Base-by-base conservation (phyloP, 2,113 vertebrate species). In the Zosterops hypoxanthus region DNA sequence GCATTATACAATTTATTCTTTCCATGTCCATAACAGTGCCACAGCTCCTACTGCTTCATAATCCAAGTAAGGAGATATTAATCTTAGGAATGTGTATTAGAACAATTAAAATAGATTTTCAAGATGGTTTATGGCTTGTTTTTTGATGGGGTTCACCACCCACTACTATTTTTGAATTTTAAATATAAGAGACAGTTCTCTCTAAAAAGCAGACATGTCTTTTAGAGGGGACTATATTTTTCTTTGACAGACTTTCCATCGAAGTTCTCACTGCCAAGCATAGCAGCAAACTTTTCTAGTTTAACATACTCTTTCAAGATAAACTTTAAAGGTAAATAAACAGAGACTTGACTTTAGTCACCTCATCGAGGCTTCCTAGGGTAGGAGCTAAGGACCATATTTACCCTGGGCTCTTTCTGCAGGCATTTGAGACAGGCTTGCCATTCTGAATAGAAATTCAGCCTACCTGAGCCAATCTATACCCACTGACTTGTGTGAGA, bases 1-100 rank as follows among this genome's bases (percentile, higher is more conserved):
- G 61, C 95, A 77, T 71, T 72, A 79, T n/a, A 59, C 76, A 92
- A 94, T 94, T 94, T 92, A 94, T 96, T 97, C 73, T 59, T 91
- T 82, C 49, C 47, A 9, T 86, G 64, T 80, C 55, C 89, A 87
- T 97, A 89, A 68, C 13, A 69, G 36, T 42, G 69, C 39, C 39
- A 85, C 31, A 42, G 47, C 8, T 65, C 64, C 76, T 65, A 88
- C 14, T 9, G 16, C 19, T 90, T 86, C 8, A 2, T 90, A 92
- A 80, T 59, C 69, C 47, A 84, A 52, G 71, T 20, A 70, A 86
- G 53, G 44, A 77, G 64, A 75, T 70, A 96, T 59, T 65, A 88
- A 90, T 94, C 90, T 95, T 93, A 63, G 44, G 95, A 90, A 88
- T 81, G 56, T 71, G 47, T 88, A 94, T 84, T 81, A 91, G 53